Evolutionary conservation across 2,888 invertebrate species (phyloP), one percentile per base, ranked within the genome.

Genomic region (Erebia ligea): DNA sequence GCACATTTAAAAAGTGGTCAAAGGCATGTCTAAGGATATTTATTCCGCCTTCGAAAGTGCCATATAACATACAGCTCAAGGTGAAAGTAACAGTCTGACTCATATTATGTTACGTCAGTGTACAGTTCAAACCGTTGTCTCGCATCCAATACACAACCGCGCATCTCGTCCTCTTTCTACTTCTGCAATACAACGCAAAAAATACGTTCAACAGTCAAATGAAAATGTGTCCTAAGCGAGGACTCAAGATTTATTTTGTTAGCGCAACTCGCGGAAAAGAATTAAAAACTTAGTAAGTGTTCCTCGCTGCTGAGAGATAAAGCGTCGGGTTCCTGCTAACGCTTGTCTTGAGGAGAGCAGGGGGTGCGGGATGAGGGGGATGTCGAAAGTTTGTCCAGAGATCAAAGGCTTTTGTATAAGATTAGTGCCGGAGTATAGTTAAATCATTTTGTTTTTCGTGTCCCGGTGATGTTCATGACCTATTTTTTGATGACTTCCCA

Each of bases 221-320:
- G 61, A 13, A 19, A 11, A 61, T 2, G 45, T 4, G 9, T 4
- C 45, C 45, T 59, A 45, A 61, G 11, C 56, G 9, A 10, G 19
- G 54, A 65, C 19, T 66, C 68, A 57, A 71, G 57, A 71, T 73
- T 71, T 71, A 73, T 71, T 71, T 69, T 65, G 71, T 48, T 61
- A 8, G 21, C 45, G 13, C 64, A 71, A 74, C 67, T 66, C 72
- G 67, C 64, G 9, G 72, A 69, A 71, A 72, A 72, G 78, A 79
- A 78, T 77, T 77, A 76, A 76, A 76, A 77, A 78, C 75, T 75
- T 74, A 64, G 71, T 72, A 76, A 76, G 75, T 76, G 76, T 76
- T 76, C 75, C 69, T 79, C 78, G 78, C 80, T 79, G 81, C 78
- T 81, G 78, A 71, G 77, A 84, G 82, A 86, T 84, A 85, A 84